A percentile compares a stretch with the other conserved stretches of the same genome.
Evolutionary conservation across 2,888 invertebrate species (phyloP).

Genomic region (Allygus modestus): DNA sequence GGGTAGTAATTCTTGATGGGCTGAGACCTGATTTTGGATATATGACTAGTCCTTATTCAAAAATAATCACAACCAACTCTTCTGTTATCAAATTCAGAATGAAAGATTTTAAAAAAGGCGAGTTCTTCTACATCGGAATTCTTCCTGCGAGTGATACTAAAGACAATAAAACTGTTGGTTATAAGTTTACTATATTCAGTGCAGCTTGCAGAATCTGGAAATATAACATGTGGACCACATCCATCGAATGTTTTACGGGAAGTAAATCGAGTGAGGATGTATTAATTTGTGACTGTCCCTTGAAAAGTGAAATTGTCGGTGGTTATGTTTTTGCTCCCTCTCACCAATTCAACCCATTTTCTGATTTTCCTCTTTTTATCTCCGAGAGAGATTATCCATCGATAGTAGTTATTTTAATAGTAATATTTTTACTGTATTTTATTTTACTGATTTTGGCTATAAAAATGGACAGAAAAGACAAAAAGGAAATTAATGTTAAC

Average conservation of each 20-base stretch:
- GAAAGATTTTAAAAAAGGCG: neutral
- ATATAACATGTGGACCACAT: neutral
- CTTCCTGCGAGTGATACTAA: neutral
- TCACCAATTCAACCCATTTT: neutral
- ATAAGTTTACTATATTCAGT: neutral
- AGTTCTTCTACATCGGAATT: constrained; percentile 1
- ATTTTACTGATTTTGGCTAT: neutral
- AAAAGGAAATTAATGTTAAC: neutral
- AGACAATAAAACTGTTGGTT: neutral
- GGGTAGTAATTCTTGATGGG: neutral
- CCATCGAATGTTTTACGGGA: neutral
- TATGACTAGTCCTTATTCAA: neutral
- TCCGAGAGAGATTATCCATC: neutral
- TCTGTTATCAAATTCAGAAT: neutral
- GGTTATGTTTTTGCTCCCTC: neutral
- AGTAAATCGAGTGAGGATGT: neutral
- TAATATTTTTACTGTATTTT: neutral
- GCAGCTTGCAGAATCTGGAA: neutral
- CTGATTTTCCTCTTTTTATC: neutral
- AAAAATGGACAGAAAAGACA: neutral
- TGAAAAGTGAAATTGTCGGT: neutral
- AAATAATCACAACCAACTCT: neutral
- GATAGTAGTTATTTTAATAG: neutral
- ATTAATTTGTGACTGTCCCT: neutral
- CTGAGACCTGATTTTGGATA: neutral